phyloP scores from a whole-genome alignment of 2,797 vertebrate species.

The Crossoptilon crossoptilon region DNA sequence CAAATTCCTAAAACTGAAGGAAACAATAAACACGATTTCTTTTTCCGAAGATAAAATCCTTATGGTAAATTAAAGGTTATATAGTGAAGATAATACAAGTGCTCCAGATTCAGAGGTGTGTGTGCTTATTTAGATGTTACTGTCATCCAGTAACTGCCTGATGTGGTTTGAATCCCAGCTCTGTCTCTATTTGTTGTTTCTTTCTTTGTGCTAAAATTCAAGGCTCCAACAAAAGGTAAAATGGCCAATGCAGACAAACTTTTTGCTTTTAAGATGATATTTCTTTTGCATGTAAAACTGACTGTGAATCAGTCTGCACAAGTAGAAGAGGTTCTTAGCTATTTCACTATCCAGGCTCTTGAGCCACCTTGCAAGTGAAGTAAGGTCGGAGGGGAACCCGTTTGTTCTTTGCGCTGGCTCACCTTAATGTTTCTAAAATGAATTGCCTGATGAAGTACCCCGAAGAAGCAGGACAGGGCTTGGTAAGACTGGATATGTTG shows the following conservation, averaged over 20 bases:
- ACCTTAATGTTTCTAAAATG: background rate
- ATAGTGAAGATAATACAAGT: background rate
- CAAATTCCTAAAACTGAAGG: background rate
- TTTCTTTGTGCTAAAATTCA: background rate
- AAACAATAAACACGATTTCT: background rate
- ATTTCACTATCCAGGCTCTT: background rate
- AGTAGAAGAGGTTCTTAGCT: background rate
- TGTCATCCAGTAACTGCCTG: background rate
- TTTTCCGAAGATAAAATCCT: background rate
- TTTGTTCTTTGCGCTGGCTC: background rate
- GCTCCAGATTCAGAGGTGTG: background rate
- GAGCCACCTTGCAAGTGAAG: background rate
- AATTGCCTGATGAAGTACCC: background rate
- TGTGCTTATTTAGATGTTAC: background rate
- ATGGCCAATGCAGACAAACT: background rate
- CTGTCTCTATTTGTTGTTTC: background rate
- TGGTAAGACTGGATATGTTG: rapidly evolving
- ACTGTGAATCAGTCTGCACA: background rate
- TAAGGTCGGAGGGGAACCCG: background rate
- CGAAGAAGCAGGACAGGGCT: rapidly evolving
- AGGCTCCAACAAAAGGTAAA: background rate
- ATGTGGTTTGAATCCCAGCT: background rate
- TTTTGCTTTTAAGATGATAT: background rate
- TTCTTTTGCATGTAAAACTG: background rate
- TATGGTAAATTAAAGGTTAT: background rate